Conservation (phyloP, 2,797 vertebrate species). For the Arctocebus calabarensis region DNA sequence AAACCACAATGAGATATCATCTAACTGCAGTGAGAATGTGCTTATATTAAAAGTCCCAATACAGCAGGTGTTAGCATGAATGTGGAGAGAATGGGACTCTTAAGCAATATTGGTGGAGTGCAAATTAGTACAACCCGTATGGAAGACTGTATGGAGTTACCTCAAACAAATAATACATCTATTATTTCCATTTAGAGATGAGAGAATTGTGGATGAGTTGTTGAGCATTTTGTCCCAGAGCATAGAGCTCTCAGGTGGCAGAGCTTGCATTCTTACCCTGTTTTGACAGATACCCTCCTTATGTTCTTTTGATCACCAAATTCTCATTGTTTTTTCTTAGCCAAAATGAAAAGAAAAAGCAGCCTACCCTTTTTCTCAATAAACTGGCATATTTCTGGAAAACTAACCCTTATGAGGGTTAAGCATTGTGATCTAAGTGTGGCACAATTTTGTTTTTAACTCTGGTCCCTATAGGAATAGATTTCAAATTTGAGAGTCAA, state of each 20-base stretch:
- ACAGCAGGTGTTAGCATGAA: too few relatives aligned
- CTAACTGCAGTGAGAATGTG: too few relatives aligned
- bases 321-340: background rate
- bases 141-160: too few relatives aligned
- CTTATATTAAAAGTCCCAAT: too few relatives aligned
- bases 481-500: conserved; percentile 18
- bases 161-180: background rate
- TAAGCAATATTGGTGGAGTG: too few relatives aligned
- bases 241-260: background rate
- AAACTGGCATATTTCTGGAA: background rate
- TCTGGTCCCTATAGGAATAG: background rate
- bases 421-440: background rate
- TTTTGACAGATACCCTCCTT: background rate
- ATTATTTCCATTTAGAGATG: background rate
- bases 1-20: too few relatives aligned
- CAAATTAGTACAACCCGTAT: too few relatives aligned
- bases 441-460: background rate
- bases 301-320: background rate
- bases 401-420: background rate
- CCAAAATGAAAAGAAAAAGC: background rate
- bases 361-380: background rate
- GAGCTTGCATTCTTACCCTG: background rate
- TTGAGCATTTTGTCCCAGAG: background rate
- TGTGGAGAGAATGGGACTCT: too few relatives aligned
- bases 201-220: background rate